phyloP scores from a whole-genome alignment of 2,888 invertebrate species.

The Leptura quadrifasciata region DNA sequence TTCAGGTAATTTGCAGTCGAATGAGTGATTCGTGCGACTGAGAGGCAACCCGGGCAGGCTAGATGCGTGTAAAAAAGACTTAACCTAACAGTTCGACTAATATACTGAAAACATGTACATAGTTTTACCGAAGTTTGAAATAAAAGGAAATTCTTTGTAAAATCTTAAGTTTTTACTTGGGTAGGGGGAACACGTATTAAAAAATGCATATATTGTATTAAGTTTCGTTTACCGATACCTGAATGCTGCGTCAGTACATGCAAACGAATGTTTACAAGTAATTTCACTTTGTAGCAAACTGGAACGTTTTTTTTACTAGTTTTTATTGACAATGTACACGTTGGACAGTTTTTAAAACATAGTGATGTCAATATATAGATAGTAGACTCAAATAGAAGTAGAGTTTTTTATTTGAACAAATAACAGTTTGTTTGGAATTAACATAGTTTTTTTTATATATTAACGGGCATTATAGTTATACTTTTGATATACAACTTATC shows the following conservation, averaged over 20 bases:
- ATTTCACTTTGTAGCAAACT: slow-evolving; percentile 17
- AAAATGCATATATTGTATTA: slow-evolving; percentile 3
- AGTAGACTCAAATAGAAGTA: slow-evolving; percentile 31
- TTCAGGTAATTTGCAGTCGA: slow-evolving; percentile 51
- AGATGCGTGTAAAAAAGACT: slow-evolving; percentile 69
- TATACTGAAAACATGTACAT: slow-evolving; percentile 50
- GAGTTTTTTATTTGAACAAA: slow-evolving; percentile 1
- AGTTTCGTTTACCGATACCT: background rate
- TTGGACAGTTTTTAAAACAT: slow-evolving; percentile 41
- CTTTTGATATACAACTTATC: slow-evolving; percentile 42
- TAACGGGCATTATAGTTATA: slow-evolving; percentile 50
- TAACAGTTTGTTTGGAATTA: background rate
- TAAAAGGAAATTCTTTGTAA: slow-evolving; percentile 31
- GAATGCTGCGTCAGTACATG: background rate
- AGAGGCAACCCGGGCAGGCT: slow-evolving; percentile 75
- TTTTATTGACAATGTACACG: slow-evolving; percentile 43
- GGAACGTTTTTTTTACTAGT: background rate
- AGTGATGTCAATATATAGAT: slow-evolving; percentile 49
- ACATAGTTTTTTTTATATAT: slow-evolving; percentile 38
- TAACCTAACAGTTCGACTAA: slow-evolving; percentile 49
- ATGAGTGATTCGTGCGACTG: slow-evolving; percentile 71
- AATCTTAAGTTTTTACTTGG: background rate
- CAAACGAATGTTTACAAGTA: background rate
- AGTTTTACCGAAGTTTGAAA: slow-evolving; percentile 35
- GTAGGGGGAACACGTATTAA: background rate